phyloP scores from a whole-genome alignment of 2,113 vertebrate species.

The Podarcis cretensis region DNA sequence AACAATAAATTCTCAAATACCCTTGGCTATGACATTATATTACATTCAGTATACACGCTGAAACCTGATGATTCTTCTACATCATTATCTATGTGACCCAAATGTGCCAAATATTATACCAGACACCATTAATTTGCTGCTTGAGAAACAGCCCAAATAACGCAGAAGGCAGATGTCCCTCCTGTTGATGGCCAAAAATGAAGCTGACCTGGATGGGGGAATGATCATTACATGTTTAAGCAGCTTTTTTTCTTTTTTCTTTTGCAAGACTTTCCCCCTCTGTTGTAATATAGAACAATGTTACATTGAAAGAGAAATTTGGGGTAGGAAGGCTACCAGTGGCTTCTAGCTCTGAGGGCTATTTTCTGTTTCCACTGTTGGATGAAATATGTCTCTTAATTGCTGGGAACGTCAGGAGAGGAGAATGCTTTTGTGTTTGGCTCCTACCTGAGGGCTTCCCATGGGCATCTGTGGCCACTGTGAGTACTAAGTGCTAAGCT shows the following conservation, averaged over 20 bases:
- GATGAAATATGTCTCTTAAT: too few relatives aligned
- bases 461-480: too few relatives aligned
- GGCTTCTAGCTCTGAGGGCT: too few relatives aligned
- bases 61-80: conserved; percentile 19
- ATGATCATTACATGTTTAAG: conserved; percentile 10
- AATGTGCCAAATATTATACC: conserved; percentile 26
- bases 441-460: too few relatives aligned
- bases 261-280: background rate
- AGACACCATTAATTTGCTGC: background rate
- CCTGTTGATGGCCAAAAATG: conserved; percentile 5
- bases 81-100: conserved; percentile 21
- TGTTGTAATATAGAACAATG: background rate
- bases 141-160: conserved; percentile 21
- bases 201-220: conserved; percentile 3
- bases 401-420: too few relatives aligned
- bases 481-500: too few relatives aligned
- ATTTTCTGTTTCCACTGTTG: too few relatives aligned
- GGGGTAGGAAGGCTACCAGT: too few relatives aligned
- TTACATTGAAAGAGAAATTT: too few relatives aligned
- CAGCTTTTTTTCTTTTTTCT: background rate
- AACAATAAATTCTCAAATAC: conserved; percentile 11
- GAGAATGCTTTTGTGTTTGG: too few relatives aligned
- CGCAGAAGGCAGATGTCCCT: background rate
- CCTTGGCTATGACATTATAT: conserved; percentile 11
- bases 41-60: conserved; percentile 14